These are phyloP conservation scores for Pocillopora verrucosa DNA, from an alignment of 64 coral and sea anemone genomes.

Conservation along the genomic window DNA sequence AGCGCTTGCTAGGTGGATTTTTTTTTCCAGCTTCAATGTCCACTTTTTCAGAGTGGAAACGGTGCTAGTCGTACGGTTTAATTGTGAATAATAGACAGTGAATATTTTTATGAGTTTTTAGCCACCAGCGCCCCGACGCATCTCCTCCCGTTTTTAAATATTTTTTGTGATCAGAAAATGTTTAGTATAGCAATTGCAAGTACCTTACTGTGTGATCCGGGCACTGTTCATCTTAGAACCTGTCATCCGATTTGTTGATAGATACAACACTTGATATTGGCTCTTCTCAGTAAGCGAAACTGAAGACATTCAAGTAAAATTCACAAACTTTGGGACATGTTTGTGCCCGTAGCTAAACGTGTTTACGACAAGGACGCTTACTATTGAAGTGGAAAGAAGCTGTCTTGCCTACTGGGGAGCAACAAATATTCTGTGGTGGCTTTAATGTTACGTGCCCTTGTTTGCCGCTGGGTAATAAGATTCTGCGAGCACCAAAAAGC, in stretches of 20 bases:
- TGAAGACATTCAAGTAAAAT: not conserved
- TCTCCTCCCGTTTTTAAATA: no score
- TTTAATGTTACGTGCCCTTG: not conserved
- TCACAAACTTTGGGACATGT: not conserved
- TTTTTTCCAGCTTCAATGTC: no score
- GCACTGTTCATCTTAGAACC: not conserved
- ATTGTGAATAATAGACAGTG: no score
- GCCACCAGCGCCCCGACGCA: no score
- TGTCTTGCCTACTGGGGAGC: not conserved
- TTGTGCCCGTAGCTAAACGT: not conserved
- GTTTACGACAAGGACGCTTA: not conserved
- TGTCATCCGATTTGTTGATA: slow-evolving; percentile 1
- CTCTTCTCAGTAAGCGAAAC: not conserved
- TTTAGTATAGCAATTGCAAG: not conserved
- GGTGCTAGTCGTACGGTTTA: no score
- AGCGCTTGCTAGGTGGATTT: no score
- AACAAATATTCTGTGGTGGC: not conserved
- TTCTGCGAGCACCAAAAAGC: not conserved
- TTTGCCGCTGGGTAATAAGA: slow-evolving; percentile 4
- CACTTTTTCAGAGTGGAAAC: no score
- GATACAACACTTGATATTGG: not conserved
- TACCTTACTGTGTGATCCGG: not conserved
- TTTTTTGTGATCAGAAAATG: not conserved
- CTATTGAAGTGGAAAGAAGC: slow-evolving; percentile 20
- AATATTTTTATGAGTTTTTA: no score